These are phyloP conservation scores for Pygoscelis adeliae DNA, from an alignment of 2,113 vertebrate species.

Conservation along the genomic window DNA sequence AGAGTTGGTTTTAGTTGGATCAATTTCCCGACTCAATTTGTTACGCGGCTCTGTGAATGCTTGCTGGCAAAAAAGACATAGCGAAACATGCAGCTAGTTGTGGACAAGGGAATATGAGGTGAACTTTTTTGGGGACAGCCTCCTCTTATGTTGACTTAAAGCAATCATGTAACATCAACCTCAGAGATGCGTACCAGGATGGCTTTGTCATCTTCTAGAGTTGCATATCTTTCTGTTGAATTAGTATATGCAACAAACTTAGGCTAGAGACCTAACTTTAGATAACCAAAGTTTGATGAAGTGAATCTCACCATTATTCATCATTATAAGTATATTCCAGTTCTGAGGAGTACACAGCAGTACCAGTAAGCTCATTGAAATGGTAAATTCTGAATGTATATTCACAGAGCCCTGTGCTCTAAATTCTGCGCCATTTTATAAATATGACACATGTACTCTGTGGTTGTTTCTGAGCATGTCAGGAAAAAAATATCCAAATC, in stretches of 20 bases:
- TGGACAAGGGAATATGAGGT: not conserved
- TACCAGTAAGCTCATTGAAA: not conserved
- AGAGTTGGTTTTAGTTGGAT: not conserved
- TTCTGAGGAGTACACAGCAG: not conserved
- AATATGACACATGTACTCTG: not conserved
- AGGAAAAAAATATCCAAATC: conserved; percentile 21
- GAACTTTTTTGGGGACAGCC: not conserved
- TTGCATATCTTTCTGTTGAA: not conserved
- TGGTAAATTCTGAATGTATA: not conserved
- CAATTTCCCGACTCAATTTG: not conserved
- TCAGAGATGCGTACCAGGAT: not conserved
- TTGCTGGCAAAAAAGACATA: not conserved
- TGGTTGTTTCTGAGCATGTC: not conserved
- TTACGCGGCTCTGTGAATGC: not conserved
- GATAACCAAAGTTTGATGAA: not conserved
- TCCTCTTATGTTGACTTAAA: not conserved
- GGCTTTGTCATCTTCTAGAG: not conserved
- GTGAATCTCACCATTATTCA: not conserved
- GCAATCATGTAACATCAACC: not conserved
- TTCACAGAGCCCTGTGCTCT: not conserved
- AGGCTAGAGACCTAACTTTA: not conserved
- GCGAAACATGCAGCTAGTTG: not conserved
- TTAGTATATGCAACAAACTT: not conserved
- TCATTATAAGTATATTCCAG: not conserved
- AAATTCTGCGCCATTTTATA: not conserved